Evolutionary conservation across 2,113 vertebrate genomes (phyloP).

Genomic region (Macroglossus sobrinus): DNA sequence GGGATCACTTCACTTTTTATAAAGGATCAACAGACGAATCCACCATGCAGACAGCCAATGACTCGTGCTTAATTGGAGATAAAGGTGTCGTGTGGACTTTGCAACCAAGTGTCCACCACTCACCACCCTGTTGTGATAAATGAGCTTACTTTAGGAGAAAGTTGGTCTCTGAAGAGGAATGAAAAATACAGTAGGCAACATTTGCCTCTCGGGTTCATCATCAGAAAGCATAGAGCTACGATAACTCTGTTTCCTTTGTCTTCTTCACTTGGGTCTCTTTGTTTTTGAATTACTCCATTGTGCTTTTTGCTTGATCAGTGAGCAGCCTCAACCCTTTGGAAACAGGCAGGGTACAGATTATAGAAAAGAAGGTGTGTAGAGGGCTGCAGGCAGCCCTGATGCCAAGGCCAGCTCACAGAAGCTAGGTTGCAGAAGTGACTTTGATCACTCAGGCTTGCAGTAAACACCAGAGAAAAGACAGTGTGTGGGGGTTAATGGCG

Average conservation of each 20-base stretch:
- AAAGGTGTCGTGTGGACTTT: neutral
- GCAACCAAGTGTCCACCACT: neutral
- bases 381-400: neutral
- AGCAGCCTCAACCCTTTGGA: neutral
- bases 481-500: neutral
- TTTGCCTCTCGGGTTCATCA: neutral
- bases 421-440: neutral
- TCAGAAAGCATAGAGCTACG: neutral
- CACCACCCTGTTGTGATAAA: neutral
- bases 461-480: neutral
- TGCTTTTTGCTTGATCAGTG: neutral
- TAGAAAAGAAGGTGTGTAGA: neutral
- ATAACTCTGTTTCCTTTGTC: neutral
- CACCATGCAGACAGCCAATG: neutral
- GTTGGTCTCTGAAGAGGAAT: neutral
- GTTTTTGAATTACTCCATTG: neutral
- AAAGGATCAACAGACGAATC: neutral
- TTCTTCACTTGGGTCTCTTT: neutral
- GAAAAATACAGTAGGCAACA: neutral
- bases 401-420: neutral
- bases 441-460: neutral
- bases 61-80: neutral
- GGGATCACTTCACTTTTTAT: slow-evolving; percentile 13
- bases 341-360: neutral
- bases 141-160: neutral